phyloP scores from a whole-genome alignment of 53 echinoderm and acorn worm genomes.

The Astropecten irregularis region DNA sequence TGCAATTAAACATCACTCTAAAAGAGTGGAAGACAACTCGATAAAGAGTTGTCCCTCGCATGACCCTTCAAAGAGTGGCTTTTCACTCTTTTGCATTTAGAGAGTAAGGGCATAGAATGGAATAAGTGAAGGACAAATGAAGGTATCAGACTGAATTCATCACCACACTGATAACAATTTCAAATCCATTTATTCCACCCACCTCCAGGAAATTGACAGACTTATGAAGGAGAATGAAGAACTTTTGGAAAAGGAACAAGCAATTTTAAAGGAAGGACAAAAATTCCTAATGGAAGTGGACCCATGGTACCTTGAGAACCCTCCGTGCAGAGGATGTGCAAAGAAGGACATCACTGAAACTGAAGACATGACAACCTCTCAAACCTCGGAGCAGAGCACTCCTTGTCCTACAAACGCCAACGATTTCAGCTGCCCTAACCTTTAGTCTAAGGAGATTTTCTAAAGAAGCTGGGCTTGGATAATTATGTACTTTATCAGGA shows the following conservation, averaged over 20 bases:
- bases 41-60: no score
- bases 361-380: not conserved
- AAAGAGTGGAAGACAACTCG: no score
- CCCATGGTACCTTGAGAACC: not conserved
- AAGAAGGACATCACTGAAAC: not conserved
- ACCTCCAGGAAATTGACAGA: not conserved
- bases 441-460: not conserved
- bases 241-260: not conserved
- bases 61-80: no score
- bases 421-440: not conserved
- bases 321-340: not conserved
- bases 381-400: not conserved
- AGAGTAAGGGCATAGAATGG: no score
- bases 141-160: not conserved
- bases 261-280: not conserved
- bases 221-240: not conserved
- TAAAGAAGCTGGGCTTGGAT: not conserved
- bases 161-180: not conserved
- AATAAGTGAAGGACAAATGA: no score
- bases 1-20: no score
- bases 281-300: not conserved
- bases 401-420: no score
- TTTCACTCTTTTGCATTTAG: no score
- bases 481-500: no score
- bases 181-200: not conserved